Evolutionary conservation across 2,888 invertebrate species (phyloP).

Genomic region (Meteorus colon): DNA sequence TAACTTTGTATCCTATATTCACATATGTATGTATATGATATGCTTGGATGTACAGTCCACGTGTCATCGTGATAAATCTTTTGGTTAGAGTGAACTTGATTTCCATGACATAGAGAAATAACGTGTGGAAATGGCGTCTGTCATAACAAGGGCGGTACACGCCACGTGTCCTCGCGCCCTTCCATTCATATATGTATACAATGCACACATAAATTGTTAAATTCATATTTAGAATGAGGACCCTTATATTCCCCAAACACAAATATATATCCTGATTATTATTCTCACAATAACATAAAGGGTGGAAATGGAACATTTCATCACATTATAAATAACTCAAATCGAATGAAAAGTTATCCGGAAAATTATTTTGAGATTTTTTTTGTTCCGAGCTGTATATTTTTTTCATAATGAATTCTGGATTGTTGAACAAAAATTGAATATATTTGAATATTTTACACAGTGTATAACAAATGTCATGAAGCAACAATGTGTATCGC

Average conservation of each 20-base stretch:
- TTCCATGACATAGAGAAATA: slow-evolving; percentile 48
- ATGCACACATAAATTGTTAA: slow-evolving; percentile 4
- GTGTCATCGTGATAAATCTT: slow-evolving; percentile 58
- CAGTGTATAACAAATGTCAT: too few relatives aligned
- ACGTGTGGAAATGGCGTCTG: slow-evolving; percentile 57
- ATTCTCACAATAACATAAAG: neutral
- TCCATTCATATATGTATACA: neutral
- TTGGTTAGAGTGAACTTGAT: slow-evolving; percentile 50
- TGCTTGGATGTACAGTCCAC: slow-evolving; percentile 43
- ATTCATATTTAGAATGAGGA: slow-evolving; percentile 30
- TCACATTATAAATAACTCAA: neutral
- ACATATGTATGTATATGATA: neutral
- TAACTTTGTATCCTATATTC: slow-evolving; percentile 30
- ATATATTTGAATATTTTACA: too few relatives aligned
- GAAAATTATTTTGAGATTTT: too few relatives aligned
- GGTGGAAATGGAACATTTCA: neutral
- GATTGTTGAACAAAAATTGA: too few relatives aligned
- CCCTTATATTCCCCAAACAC: slow-evolving; percentile 27
- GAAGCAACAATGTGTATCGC: too few relatives aligned
- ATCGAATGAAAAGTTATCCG: too few relatives aligned
- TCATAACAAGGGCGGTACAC: slow-evolving; percentile 67
- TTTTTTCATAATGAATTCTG: too few relatives aligned
- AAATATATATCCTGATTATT: slow-evolving; percentile 25
- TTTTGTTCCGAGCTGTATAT: too few relatives aligned
- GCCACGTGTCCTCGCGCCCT: slow-evolving; percentile 65